Base-by-base conservation (phyloP, 2,113 vertebrate genomes). In the Paramormyrops kingsleyae region DNA sequence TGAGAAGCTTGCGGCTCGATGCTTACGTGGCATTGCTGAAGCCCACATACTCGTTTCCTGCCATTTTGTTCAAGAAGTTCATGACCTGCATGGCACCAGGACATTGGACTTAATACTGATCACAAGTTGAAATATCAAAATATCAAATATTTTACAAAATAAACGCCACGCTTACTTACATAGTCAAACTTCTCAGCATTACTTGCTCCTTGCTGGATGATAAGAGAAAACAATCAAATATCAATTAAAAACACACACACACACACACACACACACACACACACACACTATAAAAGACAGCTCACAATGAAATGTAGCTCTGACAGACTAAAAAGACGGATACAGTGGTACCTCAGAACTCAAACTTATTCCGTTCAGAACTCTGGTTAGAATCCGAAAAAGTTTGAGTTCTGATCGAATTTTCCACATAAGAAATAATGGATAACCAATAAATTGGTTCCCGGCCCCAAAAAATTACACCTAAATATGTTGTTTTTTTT, bases 21-120 rank as follows among this genome's bases (percentile, higher is more conserved):
- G 98, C 99, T 99, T 93, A 99, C 99, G 98, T 99, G 89, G 98
- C 98, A 85, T 99, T 99, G 96, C 97, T 99, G 96, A 99, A 99
- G 91, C 98, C 98, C 92, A 99, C 98, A 89, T 99, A 99, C 91
- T 99, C 99, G 35, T 99, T 98, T 92, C 99, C 99, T 47, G 97
- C 96, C 99, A 99, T 98, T 90, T 97, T 97, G 95, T 99, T 99
- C 93, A 99, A 96, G 94, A 98, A 99, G 90, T 97, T 97, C 98
- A 99, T 98, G 92, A 99, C 96, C 99, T 99, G 93, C 35, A 91
- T 90, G 10, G 88, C 89, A 88, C 87, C 4, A 87, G 49, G 4
- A 24, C 24, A 4, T 44, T 39, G 44, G 17, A 44, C 31, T 44
- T 62, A 19, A 7, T 59, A 24, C 6, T 5, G 39, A 39, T 53